phyloP scores from a whole-genome alignment of 2,113 vertebrate genomes.

The Pholis gunnellus region DNA sequence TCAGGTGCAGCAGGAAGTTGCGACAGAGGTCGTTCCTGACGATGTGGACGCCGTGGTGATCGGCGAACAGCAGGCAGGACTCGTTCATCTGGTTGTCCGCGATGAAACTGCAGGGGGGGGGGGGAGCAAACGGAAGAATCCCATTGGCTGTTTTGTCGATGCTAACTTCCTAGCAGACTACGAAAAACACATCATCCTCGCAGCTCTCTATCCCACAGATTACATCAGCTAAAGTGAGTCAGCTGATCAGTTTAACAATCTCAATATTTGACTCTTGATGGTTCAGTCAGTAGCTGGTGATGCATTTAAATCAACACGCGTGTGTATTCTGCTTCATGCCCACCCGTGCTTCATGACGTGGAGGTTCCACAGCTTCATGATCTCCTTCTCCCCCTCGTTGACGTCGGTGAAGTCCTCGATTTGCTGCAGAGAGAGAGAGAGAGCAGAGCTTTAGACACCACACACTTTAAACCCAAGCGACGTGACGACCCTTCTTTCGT shows the following conservation, averaged over 20 bases:
- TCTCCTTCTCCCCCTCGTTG: slow-evolving; percentile 98
- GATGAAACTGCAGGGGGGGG: slow-evolving; percentile 89
- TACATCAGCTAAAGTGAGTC: no score
- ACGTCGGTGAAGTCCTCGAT: slow-evolving; percentile 99
- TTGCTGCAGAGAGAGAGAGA: slow-evolving; percentile 85
- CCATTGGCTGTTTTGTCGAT: no score
- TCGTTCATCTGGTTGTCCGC: slow-evolving; percentile 99
- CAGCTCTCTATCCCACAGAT: no score
- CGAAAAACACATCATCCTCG: no score
- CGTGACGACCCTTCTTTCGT: not conserved
- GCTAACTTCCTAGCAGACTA: no score
- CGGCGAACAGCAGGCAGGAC: slow-evolving; percentile 94
- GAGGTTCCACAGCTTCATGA: slow-evolving; percentile 99
- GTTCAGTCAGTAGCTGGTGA: no score
- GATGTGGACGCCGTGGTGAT: slow-evolving; percentile 89
- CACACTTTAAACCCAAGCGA: not conserved
- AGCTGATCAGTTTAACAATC: no score
- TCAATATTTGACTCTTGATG: no score
- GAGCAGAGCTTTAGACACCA: no score
- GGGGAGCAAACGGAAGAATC: no score
- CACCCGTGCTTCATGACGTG: slow-evolving; percentile 95
- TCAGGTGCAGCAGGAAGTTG: slow-evolving; percentile 97
- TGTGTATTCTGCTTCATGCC: not conserved
- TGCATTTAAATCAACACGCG: no score
- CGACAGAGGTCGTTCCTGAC: slow-evolving; percentile 91